Base-by-base conservation (phyloP, 2,888 invertebrate species). In the Diadromus collaris region DNA sequence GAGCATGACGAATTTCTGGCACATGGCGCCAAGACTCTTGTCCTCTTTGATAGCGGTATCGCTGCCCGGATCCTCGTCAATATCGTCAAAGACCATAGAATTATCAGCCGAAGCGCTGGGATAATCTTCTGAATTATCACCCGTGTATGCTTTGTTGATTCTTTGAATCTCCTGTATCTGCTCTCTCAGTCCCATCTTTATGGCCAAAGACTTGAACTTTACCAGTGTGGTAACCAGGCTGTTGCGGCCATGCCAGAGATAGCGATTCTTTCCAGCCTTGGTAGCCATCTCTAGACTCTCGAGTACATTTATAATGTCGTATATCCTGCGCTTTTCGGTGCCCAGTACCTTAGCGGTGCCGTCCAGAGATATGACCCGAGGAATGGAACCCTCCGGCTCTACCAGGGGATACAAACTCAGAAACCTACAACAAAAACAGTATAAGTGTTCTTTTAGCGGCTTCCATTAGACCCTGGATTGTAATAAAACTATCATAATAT, bases 231-330 rank as follows among this genome's bases (percentile, higher is more conserved):
- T 90, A 82, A 91, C 91, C 54, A 95, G 91, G 79, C 93, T 92
- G 64, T 93, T 92, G 70, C 93, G 93, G 41, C 95, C 95, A 90
- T 94, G 94, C 95, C 95, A 95, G 1, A 92, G 89, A 87, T 95
- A 95, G 80, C 93, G 93, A 89, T 95, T 95, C 89, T 95, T 95
- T 61, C 93, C 92, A 83, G 93, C 92, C 85, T 93, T 93, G 44
- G 93, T 93, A 75, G 95, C 94, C 91, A 95, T 94, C 84, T 95
- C 94, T 88, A 95, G 93, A 84, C 95, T 94, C 89, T 95, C 95
- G 79, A 95, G 89, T 71, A 95, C 94, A 90, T 95, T 95, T 72
- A 95, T 94, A 82, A 95, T 95, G 88, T 95, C 95, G 90, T 95
- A 95, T 90, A 95, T 94, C 85, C 95, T 91, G 44, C 95, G 91